Conservation (phyloP, 2,113 vertebrate species). For the Brienomyrus longianalis region DNA sequence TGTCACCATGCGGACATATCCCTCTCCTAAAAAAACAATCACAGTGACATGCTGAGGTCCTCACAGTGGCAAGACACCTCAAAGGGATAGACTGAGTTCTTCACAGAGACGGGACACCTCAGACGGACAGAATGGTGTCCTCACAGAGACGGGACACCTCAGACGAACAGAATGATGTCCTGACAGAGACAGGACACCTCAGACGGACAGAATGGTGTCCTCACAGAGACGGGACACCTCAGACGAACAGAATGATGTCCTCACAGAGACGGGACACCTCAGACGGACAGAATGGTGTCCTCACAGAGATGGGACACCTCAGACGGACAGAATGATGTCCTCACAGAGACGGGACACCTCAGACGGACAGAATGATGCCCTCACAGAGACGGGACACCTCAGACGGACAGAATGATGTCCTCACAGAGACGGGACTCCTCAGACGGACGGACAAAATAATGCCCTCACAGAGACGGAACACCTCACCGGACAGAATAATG, state of each 20-base stretch:
- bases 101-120: not conserved
- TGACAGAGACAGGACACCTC: not conserved
- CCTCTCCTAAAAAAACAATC: conserved; percentile 64
- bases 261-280: not conserved
- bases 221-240: not conserved
- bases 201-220: not conserved
- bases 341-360: not conserved
- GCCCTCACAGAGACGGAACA: not conserved
- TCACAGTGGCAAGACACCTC: not conserved
- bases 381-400: not conserved
- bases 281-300: not conserved
- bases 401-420: not conserved
- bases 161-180: conserved; percentile 11
- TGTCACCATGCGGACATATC: conserved; percentile 66
- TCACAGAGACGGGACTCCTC: not conserved
- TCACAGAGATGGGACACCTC: not conserved
- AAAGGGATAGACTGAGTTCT: not conserved
- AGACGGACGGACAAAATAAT: not conserved
- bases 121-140: not conserved
- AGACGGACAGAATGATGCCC: not conserved
- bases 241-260: not conserved
- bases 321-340: not conserved
- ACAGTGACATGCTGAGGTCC: conserved; percentile 1
- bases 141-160: conserved; percentile 1
- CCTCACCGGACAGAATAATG: not conserved